phyloP scores from a whole-genome alignment of 2,797 vertebrate species.

The Anguilla anguilla region DNA sequence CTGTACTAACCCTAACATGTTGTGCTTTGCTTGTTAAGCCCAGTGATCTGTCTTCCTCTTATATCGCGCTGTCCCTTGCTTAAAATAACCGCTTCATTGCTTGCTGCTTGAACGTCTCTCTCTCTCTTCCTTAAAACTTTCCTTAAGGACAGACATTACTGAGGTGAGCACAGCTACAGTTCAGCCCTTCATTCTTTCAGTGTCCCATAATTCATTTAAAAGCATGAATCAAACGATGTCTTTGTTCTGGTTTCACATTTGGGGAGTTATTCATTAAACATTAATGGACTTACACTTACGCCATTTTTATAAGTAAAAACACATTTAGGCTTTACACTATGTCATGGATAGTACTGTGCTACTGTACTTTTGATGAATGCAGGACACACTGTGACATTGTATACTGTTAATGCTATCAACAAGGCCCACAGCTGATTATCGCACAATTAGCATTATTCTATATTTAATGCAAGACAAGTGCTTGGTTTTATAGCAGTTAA shows the following conservation, averaged over 20 bases:
- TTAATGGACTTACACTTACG: not conserved
- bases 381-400: not conserved
- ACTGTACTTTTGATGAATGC: not conserved
- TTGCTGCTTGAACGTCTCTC: constrained; percentile 70
- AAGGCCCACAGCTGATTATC: not conserved
- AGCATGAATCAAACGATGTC: not conserved
- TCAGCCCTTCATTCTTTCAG: constrained; percentile 34
- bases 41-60: constrained; percentile 53
- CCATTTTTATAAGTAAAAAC: not conserved
- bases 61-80: constrained; percentile 68
- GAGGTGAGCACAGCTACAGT: constrained; percentile 82
- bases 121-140: constrained; percentile 78
- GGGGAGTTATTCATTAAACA: not conserved
- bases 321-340: not conserved
- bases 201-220: not conserved
- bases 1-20: constrained; percentile 14
- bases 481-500: not conserved
- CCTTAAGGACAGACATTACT: constrained; percentile 92
- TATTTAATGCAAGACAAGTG: not conserved
- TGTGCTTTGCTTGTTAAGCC: constrained; percentile 34
- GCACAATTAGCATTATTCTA: not conserved
- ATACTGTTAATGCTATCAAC: not conserved
- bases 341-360: not conserved
- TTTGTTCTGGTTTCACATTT: not conserved
- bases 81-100: constrained; percentile 42